phyloP scores from a whole-genome alignment of 1,140 invertebrate species.

The Lasioglossum baleicum region DNA sequence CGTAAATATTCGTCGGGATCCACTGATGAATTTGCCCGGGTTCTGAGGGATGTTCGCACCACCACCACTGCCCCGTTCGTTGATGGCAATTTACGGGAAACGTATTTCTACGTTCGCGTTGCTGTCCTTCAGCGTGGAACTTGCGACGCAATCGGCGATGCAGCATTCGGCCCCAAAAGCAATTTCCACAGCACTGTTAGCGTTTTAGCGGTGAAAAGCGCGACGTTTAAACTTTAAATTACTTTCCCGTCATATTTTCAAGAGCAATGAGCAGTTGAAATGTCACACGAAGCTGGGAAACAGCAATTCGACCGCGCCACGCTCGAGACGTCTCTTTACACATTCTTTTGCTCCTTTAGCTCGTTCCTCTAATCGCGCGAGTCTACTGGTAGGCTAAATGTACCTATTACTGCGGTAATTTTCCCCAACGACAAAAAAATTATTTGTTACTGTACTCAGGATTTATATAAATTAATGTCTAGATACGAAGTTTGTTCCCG shows the following conservation, averaged over 20 bases:
- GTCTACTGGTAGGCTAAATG: too few species aligned
- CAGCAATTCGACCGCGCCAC: too few species aligned
- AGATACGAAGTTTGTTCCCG: too few species aligned
- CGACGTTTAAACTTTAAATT: constrained; percentile 7
- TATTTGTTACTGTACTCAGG: too few species aligned
- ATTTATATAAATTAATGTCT: too few species aligned
- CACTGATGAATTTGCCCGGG: neutral
- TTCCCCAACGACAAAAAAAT: too few species aligned
- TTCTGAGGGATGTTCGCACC: neutral
- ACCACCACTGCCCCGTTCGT: too few species aligned
- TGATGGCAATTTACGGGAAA: neutral
- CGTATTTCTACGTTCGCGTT: neutral
- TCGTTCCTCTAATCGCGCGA: too few species aligned
- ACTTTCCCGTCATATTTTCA: neutral
- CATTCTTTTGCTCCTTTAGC: too few species aligned
- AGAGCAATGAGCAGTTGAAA: neutral
- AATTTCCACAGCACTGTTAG: neutral
- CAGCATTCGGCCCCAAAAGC: neutral
- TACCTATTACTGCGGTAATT: too few species aligned
- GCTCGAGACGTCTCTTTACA: too few species aligned
- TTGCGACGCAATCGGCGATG: neutral
- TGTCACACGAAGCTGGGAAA: neutral
- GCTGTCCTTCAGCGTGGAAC: neutral
- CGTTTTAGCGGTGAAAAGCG: neutral
- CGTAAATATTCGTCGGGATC: neutral